These are phyloP conservation scores for silkworm (Bombyx mori) DNA, from an alignment of 1,140 invertebrate species.

Conservation along the genomic window ASM3026992v2 NC_085134.1:10293001-10293500, in stretches of 20 bases:
- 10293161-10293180: constrained; percentile 75
- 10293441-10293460: no score
- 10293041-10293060: no score
- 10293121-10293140: constrained; percentile 74
- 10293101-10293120: constrained; percentile 4
- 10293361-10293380: constrained; percentile 75
- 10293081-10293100: not conserved
- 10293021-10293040: no score
- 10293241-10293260: constrained; percentile 72
- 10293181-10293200: constrained; percentile 85
- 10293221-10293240: constrained; percentile 67
- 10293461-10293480: no score
- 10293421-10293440: constrained; percentile 2
- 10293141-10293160: constrained; percentile 81
- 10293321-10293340: constrained; percentile 79
- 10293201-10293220: constrained; percentile 84
- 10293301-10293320: constrained; percentile 73
- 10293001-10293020: no score
- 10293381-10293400: constrained; percentile 71
- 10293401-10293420: constrained; percentile 23
- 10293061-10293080: no score
- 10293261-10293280: constrained; percentile 78
- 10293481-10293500: no score
- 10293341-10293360: constrained; percentile 71
- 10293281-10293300: constrained; percentile 87